Conservation (phyloP, 1,140 invertebrate species). For the Drosophila repleta region DNA sequence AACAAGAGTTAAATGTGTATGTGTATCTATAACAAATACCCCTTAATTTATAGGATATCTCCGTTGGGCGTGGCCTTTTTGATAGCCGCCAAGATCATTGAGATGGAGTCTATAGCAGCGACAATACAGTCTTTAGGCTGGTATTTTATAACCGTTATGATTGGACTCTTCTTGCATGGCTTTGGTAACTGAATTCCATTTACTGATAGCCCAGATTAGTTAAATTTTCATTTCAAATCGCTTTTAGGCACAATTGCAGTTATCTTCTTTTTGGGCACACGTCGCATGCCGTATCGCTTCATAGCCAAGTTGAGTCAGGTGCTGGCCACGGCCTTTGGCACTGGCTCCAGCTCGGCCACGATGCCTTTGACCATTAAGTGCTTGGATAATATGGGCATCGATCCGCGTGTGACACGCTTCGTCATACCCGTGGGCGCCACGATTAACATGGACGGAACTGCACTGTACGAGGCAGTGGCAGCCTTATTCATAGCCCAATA, state of each 20-base stretch:
- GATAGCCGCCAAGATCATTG: constrained; percentile 94
- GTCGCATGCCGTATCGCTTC: constrained; percentile 91
- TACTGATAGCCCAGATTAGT: too few relatives aligned
- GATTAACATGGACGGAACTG: constrained; percentile 98
- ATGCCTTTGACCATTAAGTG: constrained; percentile 96
- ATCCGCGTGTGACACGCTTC: constrained; percentile 95
- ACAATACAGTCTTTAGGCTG: constrained; percentile 93
- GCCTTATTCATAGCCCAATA: constrained; percentile 98
- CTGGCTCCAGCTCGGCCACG: constrained; percentile 96
- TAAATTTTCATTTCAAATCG: too few relatives aligned
- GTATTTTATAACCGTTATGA: constrained; percentile 95
- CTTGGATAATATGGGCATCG: constrained; percentile 95
- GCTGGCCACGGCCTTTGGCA: constrained; percentile 95
- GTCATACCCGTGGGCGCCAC: constrained; percentile 98
- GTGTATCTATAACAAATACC: not conserved
- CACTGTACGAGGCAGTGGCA: constrained; percentile 97
- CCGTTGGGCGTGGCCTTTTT: constrained; percentile 96
- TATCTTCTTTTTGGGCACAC: constrained; percentile 91
- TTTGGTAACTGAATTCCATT: constrained; percentile 84
- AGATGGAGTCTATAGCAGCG: constrained; percentile 92
- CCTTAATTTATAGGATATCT: constrained; percentile 89
- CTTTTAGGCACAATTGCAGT: constrained; percentile 89
- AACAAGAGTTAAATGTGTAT: not conserved
- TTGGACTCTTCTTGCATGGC: constrained; percentile 95
- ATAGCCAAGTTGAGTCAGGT: constrained; percentile 95